Percentiles rank a stretch among this genome's conserved stretches.
Evolutionary conservation across 2,113 vertebrate species (phyloP).

Genomic region (Nyctereutes procyonoides): DNA sequence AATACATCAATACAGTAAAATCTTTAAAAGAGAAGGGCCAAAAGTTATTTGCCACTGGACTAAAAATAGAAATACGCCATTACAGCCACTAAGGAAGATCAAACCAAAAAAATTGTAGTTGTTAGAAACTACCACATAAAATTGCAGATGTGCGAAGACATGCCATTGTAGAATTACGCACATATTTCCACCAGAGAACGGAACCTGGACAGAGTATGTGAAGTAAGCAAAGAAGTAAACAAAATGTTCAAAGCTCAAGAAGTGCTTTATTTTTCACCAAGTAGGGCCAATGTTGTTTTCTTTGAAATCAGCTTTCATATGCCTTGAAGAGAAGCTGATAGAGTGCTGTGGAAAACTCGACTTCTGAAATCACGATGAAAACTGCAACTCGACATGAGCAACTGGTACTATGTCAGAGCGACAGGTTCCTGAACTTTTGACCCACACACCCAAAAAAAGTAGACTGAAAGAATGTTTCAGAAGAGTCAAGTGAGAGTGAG

Average conservation of each 20-base stretch:
- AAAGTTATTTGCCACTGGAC: not conserved
- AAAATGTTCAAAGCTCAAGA: not conserved
- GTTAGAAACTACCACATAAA: not conserved
- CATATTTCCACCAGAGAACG: slow-evolving; percentile 52
- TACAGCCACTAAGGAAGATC: not conserved
- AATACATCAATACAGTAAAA: not conserved
- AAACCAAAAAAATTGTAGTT: slow-evolving; percentile 1
- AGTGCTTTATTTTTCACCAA: slow-evolving; percentile 28
- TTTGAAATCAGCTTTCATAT: slow-evolving; percentile 52
- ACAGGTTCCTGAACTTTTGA: slow-evolving; percentile 54
- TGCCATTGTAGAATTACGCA: not conserved
- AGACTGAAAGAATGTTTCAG: slow-evolving; percentile 24
- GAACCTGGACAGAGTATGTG: not conserved
- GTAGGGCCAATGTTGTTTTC: not conserved
- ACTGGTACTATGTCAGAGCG: slow-evolving; percentile 17
- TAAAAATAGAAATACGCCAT: not conserved
- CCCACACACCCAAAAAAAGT: not conserved
- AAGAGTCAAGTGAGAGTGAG: slow-evolving; percentile 22
- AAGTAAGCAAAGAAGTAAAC: slow-evolving; percentile 30
- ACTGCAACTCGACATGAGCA: slow-evolving; percentile 43
- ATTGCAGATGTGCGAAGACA: not conserved
- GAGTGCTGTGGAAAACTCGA: slow-evolving; percentile 44
- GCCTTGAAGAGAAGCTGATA: slow-evolving; percentile 56
- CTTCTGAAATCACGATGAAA: slow-evolving; percentile 51
- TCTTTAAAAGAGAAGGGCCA: not conserved